phyloP scores from a whole-genome alignment of 2,888 invertebrate species.

The Stenchaetothrips biformis region DNA sequence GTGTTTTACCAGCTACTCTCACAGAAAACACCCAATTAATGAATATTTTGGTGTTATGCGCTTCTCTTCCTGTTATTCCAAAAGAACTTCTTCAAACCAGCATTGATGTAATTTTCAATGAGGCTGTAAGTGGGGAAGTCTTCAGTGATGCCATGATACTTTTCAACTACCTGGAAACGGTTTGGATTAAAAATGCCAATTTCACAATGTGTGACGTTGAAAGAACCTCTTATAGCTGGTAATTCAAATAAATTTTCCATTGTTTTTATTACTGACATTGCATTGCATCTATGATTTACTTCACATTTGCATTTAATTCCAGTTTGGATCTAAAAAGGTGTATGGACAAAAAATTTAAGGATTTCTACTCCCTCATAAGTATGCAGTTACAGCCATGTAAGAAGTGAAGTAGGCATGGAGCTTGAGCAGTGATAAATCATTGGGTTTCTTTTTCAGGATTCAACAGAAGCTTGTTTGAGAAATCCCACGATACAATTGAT shows the following conservation, averaged over 20 bases:
- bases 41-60: neutral
- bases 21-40: neutral
- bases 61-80: neutral
- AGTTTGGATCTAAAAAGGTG: neutral
- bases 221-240: neutral
- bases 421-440: too few relatives aligned
- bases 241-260: neutral
- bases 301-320: neutral
- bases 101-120: neutral
- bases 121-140: neutral
- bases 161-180: neutral
- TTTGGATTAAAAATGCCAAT: neutral
- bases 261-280: too few relatives aligned
- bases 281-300: neutral
- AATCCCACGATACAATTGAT: too few relatives aligned
- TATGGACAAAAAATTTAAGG: neutral
- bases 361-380: neutral
- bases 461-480: too few relatives aligned
- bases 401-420: neutral
- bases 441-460: too few relatives aligned
- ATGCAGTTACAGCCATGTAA: too few relatives aligned
- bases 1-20: neutral
- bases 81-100: neutral
- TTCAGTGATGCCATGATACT: neutral
- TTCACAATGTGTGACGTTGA: neutral